A percentile compares a stretch with the other conserved stretches of the same genome.
phyloP scores from a whole-genome alignment of 2,113 vertebrate genomes.

The Halichoerus grypus region DNA sequence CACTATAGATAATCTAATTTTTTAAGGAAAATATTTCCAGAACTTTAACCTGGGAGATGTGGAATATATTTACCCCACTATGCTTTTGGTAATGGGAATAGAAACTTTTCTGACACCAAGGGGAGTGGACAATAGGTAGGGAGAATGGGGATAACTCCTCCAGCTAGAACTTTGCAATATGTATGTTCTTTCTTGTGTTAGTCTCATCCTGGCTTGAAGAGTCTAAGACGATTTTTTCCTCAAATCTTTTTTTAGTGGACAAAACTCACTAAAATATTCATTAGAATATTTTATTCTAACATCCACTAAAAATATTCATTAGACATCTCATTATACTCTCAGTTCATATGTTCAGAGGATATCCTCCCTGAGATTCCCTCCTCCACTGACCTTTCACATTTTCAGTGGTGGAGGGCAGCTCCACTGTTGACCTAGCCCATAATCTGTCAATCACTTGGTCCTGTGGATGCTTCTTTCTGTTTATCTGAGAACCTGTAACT shows the following conservation, averaged over 20 bases:
- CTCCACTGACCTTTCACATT: background rate
- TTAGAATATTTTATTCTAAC: too few relatives aligned
- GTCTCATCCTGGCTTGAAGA: background rate
- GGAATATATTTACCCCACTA: background rate
- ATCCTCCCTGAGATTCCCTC: background rate
- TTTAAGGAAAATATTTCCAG: conserved; percentile 16
- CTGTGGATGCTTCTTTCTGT: background rate
- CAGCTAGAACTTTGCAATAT: background rate
- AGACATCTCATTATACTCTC: background rate
- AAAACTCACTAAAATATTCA: too few relatives aligned
- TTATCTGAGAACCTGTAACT: background rate
- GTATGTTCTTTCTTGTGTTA: background rate
- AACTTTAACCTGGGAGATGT: background rate
- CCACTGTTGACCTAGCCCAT: background rate
- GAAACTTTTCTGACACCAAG: background rate
- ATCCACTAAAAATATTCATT: background rate
- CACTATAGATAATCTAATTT: background rate
- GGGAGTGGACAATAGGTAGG: background rate
- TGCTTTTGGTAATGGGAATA: background rate
- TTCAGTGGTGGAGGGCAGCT: background rate
- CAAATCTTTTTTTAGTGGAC: background rate
- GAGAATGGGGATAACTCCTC: background rate
- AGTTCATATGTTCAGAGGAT: background rate
- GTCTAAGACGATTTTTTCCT: background rate
- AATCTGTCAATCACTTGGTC: background rate